Percentiles rank a stretch among this genome's conserved stretches.
phyloP scores from a whole-genome alignment of 2,113 vertebrate genomes.

The Colinus virginianus region DNA sequence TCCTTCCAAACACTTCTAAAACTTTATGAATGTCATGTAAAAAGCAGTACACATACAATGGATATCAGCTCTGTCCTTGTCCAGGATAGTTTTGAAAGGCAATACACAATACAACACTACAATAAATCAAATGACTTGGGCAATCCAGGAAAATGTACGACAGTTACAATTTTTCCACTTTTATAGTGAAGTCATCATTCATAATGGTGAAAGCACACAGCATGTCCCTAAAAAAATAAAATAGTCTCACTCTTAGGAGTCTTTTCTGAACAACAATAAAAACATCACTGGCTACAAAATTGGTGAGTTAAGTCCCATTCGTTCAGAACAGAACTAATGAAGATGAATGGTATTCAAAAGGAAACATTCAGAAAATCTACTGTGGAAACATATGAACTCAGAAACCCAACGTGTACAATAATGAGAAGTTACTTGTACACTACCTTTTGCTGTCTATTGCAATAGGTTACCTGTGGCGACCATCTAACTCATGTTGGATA shows the following conservation, averaged over 20 bases:
- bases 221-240: constrained; percentile 75
- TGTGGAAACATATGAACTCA: not conserved
- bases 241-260: constrained; percentile 55
- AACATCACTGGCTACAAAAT: constrained; percentile 74
- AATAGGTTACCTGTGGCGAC: not conserved
- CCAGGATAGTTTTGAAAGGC: constrained; percentile 45
- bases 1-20: not conserved
- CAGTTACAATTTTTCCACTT: constrained; percentile 50
- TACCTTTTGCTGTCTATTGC: not conserved
- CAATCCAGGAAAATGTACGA: constrained; percentile 53
- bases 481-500: not conserved
- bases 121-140: constrained; percentile 63
- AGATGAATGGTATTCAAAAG: constrained; percentile 67
- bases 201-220: constrained; percentile 67
- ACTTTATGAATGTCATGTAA: not conserved
- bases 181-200: constrained; percentile 63
- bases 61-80: constrained; percentile 12
- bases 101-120: not conserved
- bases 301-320: constrained; percentile 67
- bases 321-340: constrained; percentile 66
- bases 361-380: constrained; percentile 46
- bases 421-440: not conserved
- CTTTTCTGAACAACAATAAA: constrained; percentile 74
- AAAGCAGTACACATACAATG: not conserved
- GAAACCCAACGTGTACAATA: not conserved